Conservation (phyloP, 2,113 vertebrate species). For the Parus major region DNA sequence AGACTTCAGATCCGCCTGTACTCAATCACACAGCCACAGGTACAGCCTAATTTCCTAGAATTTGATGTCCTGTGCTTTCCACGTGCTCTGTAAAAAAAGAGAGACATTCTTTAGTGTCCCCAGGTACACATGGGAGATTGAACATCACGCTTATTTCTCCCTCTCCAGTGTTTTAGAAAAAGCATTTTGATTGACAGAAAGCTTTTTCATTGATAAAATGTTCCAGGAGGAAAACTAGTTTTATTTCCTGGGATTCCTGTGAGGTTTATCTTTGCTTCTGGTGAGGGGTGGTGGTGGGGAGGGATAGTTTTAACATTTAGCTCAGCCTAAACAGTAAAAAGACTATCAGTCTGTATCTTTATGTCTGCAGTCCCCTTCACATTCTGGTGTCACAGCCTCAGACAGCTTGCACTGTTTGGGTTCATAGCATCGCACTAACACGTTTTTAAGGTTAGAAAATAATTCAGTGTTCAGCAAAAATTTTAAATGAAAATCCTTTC, state of each 20-base stretch:
- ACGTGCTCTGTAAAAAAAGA: neutral
- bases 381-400: neutral
- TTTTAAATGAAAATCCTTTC: slow-evolving; percentile 31
- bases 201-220: neutral
- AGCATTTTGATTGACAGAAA: neutral
- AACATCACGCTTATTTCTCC: neutral
- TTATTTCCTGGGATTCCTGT: neutral
- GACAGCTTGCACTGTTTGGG: neutral
- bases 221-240: neutral
- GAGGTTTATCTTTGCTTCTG: neutral
- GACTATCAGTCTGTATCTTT: neutral
- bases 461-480: slow-evolving; percentile 46
- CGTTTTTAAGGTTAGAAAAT: slow-evolving; percentile 41
- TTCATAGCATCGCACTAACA: neutral
- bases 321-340: neutral
- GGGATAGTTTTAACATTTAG: neutral
- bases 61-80: neutral
- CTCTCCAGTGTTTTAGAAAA: neutral
- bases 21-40: neutral
- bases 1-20: neutral
- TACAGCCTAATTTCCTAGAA: neutral
- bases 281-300: rapidly evolving
- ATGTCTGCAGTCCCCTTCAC: neutral
- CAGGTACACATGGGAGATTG: neutral
- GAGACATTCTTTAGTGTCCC: neutral